A percentile compares a stretch with the other conserved stretches of the same genome.
These are phyloP conservation scores for Tretioscincus oriximinensis DNA, from an alignment of 2,113 vertebrate species.

Conservation along the genomic window DNA sequence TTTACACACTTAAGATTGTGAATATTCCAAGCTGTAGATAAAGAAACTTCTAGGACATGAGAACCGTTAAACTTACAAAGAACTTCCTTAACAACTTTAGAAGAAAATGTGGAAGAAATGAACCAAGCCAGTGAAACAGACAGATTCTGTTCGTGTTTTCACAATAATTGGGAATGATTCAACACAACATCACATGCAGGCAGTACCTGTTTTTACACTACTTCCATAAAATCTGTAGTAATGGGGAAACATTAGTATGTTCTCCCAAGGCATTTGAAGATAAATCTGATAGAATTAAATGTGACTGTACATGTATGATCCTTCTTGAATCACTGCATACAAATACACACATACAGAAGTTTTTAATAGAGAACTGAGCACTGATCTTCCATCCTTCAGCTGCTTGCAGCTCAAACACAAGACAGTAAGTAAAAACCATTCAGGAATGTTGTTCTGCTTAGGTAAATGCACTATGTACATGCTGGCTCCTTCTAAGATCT, in stretches of 20 bases:
- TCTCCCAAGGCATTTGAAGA: constrained; percentile 27
- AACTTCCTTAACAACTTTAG: neutral
- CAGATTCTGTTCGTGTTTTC: neutral
- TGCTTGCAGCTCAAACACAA: constrained; percentile 27
- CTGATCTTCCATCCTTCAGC: constrained; percentile 37
- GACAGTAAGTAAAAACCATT: constrained; percentile 48
- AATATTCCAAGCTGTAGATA: too few species aligned
- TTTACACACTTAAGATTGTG: too few species aligned
- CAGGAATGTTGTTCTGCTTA: constrained; percentile 56
- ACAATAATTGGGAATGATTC: neutral
- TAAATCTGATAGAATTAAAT: constrained; percentile 21
- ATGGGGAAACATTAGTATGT: constrained; percentile 10
- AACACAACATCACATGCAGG: neutral
- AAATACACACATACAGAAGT: neutral
- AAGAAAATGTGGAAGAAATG: too few species aligned
- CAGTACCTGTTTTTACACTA: constrained; percentile 4
- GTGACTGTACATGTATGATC: neutral
- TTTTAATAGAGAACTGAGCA: neutral
- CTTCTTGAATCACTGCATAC: constrained; percentile 19
- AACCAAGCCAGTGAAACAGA: neutral
- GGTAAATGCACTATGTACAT: constrained; percentile 44
- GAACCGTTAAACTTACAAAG: neutral
- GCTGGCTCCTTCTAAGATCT: constrained; percentile 48
- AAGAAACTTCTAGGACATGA: too few species aligned
- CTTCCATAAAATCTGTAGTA: constrained; percentile 48